Base-by-base conservation (phyloP, 2,888 invertebrate species). In the Torymus texanus region DNA sequence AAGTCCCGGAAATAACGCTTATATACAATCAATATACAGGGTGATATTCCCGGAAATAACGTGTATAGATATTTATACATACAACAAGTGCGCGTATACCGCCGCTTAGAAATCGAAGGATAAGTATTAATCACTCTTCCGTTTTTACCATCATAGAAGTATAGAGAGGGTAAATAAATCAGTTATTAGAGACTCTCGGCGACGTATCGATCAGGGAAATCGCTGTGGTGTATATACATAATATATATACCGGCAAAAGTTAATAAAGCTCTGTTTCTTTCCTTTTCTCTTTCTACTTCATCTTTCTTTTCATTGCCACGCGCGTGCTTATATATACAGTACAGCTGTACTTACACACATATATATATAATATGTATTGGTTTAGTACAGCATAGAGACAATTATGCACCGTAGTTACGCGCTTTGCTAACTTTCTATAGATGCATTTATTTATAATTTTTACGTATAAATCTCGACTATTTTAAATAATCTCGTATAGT, bases 361-460 rank as follows among this genome's bases (percentile, higher is more conserved):
- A 8, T 18, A n/a, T 61, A 29, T 13, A 29, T 13, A 29, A 66
- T 50, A 14, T 24, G 24, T 56, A 29, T 16, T 29, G 41, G n/a
- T 13, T 53, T 71, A 11, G n/a, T 10, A 3, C 16, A 12, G 5
- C 2, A 1, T 0, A 13, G 51, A 76, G 41, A 41, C 63, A 74
- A 51, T 68, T 74, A 73, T 68, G 55, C 51, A 59, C 58, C 59
- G 10, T 58, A 68, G 75, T 77, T 65, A 72, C 53, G 13, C 50
- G 51, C 62, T 76, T 73, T 13, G 50, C 68, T 51, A 55, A 73
- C 70, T 79, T 79, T 79, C 65, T 63, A 61, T 13, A 51, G 50
- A 59, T 61, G 21, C 21, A 51, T 53, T 41, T 55, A 41, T 51
- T 51, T 41, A 59, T 59, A 2, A n/a, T 68, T 55, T 68, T 56